Base-by-base conservation (phyloP, 2,113 vertebrate genomes). In the Muscicapa adusta region DNA sequence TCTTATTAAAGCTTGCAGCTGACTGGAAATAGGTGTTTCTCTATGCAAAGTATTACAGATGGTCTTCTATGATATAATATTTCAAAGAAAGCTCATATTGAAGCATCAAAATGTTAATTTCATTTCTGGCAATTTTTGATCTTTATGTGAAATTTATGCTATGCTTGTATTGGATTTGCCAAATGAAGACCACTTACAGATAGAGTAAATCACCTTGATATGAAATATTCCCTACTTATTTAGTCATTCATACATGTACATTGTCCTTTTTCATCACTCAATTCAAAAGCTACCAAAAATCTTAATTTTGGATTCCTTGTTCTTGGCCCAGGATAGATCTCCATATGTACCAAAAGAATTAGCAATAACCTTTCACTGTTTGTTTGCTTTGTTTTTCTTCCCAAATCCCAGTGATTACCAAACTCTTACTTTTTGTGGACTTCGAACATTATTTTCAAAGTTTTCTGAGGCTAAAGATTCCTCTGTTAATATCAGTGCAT, bases 391-490 rank as follows among this genome's bases (percentile, higher is more conserved):
- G 7, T 17, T 18, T 31, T 14, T 12, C 13, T 20, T 10, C 3
- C 10, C 5, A 73, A 29, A 79, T 53, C 43, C 50, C 34, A 85
- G 3, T 43, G 18, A 60, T 71, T 74, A 74, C 43, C 18, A 86
- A 82, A 63, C 4, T 91, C 96, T 96, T 94, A 98, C 98, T 94
- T 93, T 76, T 19, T 95, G 96, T 50, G 94, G 66, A 22, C 43
- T 88, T 74, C 20, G 60, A 38, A 51, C 31, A 51, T n/a, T 95
- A 50, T 87, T 94, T 26, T 96, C 94, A 31, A 53, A 12, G 13
- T 34, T 58, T 80, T 89, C 82, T 43, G 85, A 31, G 79, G 9
- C 26, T 47, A n/a, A 18, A 57, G 74, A n/a, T 60, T 94, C 92
- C 28, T 98, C 96, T 57, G 95, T 88, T 50, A 66, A 18, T 34